Evolutionary conservation across 30 jellyfish, hydroid and myxozoan genomes (phyloP).

Genomic region (Turritopsis rubra): DNA sequence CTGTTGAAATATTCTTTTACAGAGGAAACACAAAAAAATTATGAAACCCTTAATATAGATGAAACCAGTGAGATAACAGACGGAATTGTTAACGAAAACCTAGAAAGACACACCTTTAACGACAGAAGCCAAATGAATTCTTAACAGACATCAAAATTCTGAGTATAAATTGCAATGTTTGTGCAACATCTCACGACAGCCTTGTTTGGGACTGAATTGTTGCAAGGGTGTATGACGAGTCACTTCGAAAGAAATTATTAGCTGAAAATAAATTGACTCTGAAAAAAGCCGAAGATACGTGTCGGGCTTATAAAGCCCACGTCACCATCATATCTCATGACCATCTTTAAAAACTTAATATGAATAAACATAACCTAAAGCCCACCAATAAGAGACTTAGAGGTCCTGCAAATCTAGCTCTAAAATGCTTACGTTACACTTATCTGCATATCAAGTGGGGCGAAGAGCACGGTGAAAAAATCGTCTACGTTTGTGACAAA

Average conservation of each 20-base stretch:
- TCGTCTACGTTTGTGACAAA: neutral
- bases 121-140: neutral
- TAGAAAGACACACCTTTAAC: neutral
- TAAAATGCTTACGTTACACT: slow-evolving; percentile 5
- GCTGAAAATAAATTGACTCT: neutral
- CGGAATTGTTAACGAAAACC: neutral
- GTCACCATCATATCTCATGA: too few relatives aligned
- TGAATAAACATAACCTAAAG: too few relatives aligned
- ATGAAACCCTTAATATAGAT: neutral
- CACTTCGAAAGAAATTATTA: neutral
- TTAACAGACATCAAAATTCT: neutral
- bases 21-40: neutral
- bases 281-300: slow-evolving; percentile 5
- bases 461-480: neutral
- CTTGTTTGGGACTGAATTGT: neutral
- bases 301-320: slow-evolving; percentile 21
- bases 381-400: neutral
- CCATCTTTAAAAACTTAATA: too few relatives aligned
- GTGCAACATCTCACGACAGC: neutral
- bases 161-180: neutral
- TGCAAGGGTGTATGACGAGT: neutral
- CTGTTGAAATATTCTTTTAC: neutral
- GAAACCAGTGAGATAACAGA: neutral
- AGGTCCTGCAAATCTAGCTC: neutral
- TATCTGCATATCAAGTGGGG: neutral